Percentiles rank a stretch among this genome's conserved stretches.
Evolutionary conservation across 1,140 invertebrate genomes (phyloP).

Genomic region (Cotesia chilonis): DNA sequence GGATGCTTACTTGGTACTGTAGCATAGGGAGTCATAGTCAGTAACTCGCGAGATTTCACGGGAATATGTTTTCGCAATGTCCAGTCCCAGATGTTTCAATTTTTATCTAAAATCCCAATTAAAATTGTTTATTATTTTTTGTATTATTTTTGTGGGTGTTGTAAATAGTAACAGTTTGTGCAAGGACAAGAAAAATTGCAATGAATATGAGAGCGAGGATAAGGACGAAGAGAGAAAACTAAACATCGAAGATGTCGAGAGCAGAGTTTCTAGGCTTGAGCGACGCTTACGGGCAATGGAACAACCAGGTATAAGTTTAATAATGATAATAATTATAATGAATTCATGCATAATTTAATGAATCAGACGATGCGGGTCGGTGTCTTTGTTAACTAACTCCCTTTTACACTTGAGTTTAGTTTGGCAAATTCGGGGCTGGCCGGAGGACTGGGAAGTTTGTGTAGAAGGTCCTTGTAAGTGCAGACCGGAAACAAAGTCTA

Average conservation of each 20-base stretch:
- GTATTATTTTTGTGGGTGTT: background rate
- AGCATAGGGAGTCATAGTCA: background rate
- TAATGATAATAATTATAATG: background rate
- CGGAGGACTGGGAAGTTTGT: slow-evolving; percentile 77
- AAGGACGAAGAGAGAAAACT: background rate
- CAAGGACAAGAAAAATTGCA: background rate
- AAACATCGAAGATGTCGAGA: slow-evolving; percentile 52
- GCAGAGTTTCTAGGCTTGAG: slow-evolving; percentile 66
- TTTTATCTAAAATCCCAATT: too few species aligned
- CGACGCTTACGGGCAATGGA: slow-evolving; percentile 76
- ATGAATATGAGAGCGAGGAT: background rate
- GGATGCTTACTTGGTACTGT: background rate
- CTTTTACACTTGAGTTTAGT: slow-evolving; percentile 58
- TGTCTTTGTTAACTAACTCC: background rate
- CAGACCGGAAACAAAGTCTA: slow-evolving; percentile 69
- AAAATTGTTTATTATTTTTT: too few species aligned
- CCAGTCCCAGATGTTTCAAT: too few species aligned
- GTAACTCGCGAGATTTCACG: background rate
- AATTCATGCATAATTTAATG: background rate
- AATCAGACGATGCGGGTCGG: too few species aligned
- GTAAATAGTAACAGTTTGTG: background rate
- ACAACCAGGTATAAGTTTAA: slow-evolving; percentile 68
- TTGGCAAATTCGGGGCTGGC: slow-evolving; percentile 72
- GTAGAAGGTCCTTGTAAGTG: slow-evolving; percentile 76
- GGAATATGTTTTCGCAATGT: too few species aligned